Base-by-base conservation (phyloP, 2,888 invertebrate species). In the Tachina lurida region DNA sequence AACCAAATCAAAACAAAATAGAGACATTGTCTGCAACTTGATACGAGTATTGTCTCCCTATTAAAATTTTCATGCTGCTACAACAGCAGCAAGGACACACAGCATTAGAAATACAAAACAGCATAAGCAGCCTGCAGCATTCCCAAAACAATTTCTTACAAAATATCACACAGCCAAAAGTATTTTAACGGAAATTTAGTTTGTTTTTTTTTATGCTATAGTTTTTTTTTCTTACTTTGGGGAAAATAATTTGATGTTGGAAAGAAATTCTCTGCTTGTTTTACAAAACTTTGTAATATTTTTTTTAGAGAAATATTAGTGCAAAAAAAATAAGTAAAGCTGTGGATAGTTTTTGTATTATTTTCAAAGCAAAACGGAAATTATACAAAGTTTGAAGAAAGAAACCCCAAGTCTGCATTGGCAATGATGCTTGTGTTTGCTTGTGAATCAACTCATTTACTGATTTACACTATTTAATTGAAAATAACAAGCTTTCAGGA, bases 331-430 rank as follows among this genome's bases (percentile, higher is more conserved):
- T 74, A 47, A 45, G 39, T 54, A 70, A 62, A 82, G 54, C 73
- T 84, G 84, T 73, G 65, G 80, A 84, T 73, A 84, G 65, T 76
- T 65, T 73, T 39, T 65, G 60, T 70, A 67, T 67, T 76, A 76
- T 76, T 80, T 76, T 84, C 76, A 84, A 31, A 73, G 22, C 47
- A 31, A 67, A 84, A 70, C 79, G 84, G 84, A 84, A 84, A 84
- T 84, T 84, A 75, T 80, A 45, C 76, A 84, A 80, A 84, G 75
- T 84, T 80, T 80, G 22, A n/a, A 43, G 71, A 60, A 82, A n/a
- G 70, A 62, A 45, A 43, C 39, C n/a, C n/a, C 2, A 17, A 41
- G 62, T 63, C 13, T 19, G 13, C 22, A 52, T 10, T 39, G 7
- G 15, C 39, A n/a, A 22, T 17, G 15, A 43, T 54, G 43, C 45